Percentiles rank a stretch among this genome's conserved stretches.
phyloP scores from a whole-genome alignment of 2,113 vertebrate genomes.

The Pavo muticus region DNA sequence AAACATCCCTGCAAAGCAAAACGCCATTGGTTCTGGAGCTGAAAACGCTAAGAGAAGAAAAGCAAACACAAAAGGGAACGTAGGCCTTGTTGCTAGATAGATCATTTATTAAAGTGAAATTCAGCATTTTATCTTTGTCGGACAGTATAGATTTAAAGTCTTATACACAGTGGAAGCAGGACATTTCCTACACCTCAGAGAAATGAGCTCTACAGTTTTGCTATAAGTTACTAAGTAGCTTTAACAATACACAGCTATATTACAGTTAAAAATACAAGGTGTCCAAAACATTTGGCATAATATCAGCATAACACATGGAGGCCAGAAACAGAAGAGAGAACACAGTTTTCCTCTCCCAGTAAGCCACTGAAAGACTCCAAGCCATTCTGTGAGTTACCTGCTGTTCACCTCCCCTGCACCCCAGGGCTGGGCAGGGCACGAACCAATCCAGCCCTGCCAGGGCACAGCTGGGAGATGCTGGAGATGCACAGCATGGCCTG shows the following conservation, averaged over 20 bases:
- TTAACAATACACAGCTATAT: slow-evolving; percentile 80
- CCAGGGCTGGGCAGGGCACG: neutral
- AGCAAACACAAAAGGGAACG: slow-evolving; percentile 6
- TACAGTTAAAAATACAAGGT: slow-evolving; percentile 81
- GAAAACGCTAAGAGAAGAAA: neutral
- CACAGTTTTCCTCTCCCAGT: slow-evolving; percentile 50
- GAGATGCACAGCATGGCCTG: neutral
- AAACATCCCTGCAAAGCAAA: neutral
- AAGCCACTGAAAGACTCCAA: slow-evolving; percentile 30
- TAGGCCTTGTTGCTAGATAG: slow-evolving; percentile 71
- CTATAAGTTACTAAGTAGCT: slow-evolving; percentile 74
- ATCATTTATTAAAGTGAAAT: slow-evolving; percentile 81
- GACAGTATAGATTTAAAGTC: slow-evolving; percentile 76
- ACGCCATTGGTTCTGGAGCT: neutral
- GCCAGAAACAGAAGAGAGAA: slow-evolving; percentile 78
- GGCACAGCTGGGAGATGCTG: neutral
- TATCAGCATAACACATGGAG: slow-evolving; percentile 76
- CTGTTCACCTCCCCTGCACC: neutral
- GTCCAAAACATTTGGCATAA: slow-evolving; percentile 79
- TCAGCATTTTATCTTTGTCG: slow-evolving; percentile 70
- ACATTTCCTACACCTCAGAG: slow-evolving; percentile 65
- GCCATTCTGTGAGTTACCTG: slow-evolving; percentile 6
- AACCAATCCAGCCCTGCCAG: neutral
- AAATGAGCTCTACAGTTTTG: slow-evolving; percentile 69
- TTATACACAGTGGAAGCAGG: slow-evolving; percentile 76